Conservation (phyloP, 2,797 vertebrate species). For the Oreonectes daqikongensis region DNA sequence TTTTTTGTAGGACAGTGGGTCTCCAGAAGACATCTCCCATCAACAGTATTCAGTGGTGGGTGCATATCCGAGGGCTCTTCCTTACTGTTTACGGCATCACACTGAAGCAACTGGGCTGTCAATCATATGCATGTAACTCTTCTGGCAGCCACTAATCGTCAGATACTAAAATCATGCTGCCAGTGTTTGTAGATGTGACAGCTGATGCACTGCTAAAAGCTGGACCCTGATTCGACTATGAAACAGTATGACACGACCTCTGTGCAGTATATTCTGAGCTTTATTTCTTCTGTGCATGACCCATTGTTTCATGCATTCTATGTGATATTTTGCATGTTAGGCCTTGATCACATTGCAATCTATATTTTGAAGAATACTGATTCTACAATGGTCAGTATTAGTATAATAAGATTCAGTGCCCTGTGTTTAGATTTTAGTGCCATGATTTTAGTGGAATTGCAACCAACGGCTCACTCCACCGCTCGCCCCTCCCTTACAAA, state of each 20-base stretch:
- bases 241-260: background rate
- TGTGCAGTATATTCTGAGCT: too few relatives aligned
- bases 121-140: conserved; percentile 28
- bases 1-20: background rate
- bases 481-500: too few relatives aligned
- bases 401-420: too few relatives aligned
- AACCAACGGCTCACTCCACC: too few relatives aligned
- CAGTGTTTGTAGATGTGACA: conserved; percentile 19
- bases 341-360: too few relatives aligned
- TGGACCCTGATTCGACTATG: conserved; percentile 1
- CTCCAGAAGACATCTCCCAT: background rate
- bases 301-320: too few relatives aligned
- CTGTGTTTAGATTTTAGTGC: too few relatives aligned
- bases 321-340: too few relatives aligned
- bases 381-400: too few relatives aligned
- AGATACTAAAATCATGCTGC: conserved; percentile 22
- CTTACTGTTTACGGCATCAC: conserved; percentile 22
- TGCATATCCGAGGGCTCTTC: conserved; percentile 25
- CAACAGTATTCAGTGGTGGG: background rate
- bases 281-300: too few relatives aligned
- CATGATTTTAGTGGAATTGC: too few relatives aligned
- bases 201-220: conserved; percentile 43
- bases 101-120: conserved; percentile 38
- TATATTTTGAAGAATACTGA: too few relatives aligned
- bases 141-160: conserved; percentile 34